Percentiles rank a stretch among this genome's conserved stretches.
These are phyloP conservation scores for Batillaria attramentaria DNA, from an alignment of 1,140 invertebrate genomes.

Conservation along the genomic window DNA sequence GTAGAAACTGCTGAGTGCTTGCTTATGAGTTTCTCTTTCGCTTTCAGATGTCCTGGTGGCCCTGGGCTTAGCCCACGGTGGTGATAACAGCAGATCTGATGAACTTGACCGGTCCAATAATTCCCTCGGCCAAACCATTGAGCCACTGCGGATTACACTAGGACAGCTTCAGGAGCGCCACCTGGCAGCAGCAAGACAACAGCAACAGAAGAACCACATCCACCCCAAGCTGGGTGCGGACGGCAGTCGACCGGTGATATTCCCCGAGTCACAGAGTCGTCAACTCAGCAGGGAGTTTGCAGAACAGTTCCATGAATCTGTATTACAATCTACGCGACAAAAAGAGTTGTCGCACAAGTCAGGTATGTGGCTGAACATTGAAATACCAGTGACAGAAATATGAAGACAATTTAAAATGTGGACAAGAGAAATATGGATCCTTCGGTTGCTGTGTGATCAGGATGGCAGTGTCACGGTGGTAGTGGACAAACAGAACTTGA, in stretches of 20 bases:
- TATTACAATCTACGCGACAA: constrained; percentile 65
- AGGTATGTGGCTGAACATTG: constrained; percentile 38
- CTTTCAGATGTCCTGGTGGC: too few species aligned
- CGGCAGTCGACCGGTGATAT: constrained; percentile 39
- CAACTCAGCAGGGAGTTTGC: constrained; percentile 65
- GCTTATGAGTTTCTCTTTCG: too few species aligned
- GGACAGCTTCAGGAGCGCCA: constrained; percentile 35
- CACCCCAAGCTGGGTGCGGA: constrained; percentile 25
- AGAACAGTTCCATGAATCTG: constrained; percentile 71
- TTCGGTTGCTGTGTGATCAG: too few species aligned
- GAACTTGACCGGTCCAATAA: constrained; percentile 32
- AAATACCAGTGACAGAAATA: too few species aligned
- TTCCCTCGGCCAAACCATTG: constrained; percentile 20
- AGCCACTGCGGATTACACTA: constrained; percentile 25
- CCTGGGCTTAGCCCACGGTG: too few species aligned
- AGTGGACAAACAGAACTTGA: too few species aligned
- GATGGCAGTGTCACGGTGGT: too few species aligned
- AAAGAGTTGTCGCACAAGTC: constrained; percentile 57
- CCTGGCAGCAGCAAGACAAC: constrained; percentile 15
- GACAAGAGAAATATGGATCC: too few species aligned
- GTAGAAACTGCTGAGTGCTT: too few species aligned
- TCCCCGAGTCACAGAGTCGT: constrained; percentile 39
- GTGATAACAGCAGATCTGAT: constrained; percentile 46
- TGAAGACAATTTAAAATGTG: too few species aligned
- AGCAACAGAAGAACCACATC: constrained; percentile 1